These are phyloP conservation scores for Tragulus kanchil DNA, from an alignment of 2,113 vertebrate genomes.

Conservation along the genomic window DNA sequence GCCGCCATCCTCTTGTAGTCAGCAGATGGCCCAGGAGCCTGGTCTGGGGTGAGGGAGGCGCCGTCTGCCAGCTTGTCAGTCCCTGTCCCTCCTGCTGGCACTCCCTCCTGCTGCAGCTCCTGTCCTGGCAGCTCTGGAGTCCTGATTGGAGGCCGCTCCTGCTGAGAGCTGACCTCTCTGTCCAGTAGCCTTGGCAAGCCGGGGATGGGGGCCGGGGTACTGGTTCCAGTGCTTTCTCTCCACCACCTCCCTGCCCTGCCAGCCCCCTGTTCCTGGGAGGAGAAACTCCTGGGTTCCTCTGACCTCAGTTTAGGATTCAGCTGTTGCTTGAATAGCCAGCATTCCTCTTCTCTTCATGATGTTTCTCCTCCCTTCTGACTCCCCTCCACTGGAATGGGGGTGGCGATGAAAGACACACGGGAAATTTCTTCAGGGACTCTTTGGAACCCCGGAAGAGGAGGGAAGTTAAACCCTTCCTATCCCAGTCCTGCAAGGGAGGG, in stretches of 20 bases:
- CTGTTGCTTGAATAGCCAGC: not conserved
- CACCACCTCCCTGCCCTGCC: not conserved
- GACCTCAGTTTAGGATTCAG: not conserved
- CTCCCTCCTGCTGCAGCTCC: constrained; percentile 79
- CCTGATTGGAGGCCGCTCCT: constrained; percentile 75
- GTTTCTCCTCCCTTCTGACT: no score
- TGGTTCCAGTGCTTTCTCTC: not conserved
- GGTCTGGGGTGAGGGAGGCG: constrained; percentile 73
- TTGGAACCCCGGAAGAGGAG: constrained; percentile 37
- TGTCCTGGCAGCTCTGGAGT: constrained; percentile 82
- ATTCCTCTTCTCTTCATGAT: not conserved
- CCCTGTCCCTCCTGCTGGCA: constrained; percentile 79
- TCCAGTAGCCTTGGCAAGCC: constrained; percentile 67
- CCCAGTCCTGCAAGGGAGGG: not conserved
- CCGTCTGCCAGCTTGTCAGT: constrained; percentile 80
- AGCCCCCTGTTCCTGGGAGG: constrained; percentile 56
- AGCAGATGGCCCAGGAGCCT: constrained; percentile 83
- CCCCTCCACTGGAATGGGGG: not conserved
- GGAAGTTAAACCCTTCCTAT: constrained; percentile 20
- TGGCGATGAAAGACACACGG: not conserved
- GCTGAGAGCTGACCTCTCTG: constrained; percentile 83
- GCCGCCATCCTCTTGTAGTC: constrained; percentile 67
- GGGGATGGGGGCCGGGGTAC: constrained; percentile 50
- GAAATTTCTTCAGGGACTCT: not conserved
- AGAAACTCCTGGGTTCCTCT: constrained; percentile 43